These are phyloP conservation scores for Hyaena hyaena DNA, from an alignment of 2,113 vertebrate genomes.

Conservation along the genomic window DNA sequence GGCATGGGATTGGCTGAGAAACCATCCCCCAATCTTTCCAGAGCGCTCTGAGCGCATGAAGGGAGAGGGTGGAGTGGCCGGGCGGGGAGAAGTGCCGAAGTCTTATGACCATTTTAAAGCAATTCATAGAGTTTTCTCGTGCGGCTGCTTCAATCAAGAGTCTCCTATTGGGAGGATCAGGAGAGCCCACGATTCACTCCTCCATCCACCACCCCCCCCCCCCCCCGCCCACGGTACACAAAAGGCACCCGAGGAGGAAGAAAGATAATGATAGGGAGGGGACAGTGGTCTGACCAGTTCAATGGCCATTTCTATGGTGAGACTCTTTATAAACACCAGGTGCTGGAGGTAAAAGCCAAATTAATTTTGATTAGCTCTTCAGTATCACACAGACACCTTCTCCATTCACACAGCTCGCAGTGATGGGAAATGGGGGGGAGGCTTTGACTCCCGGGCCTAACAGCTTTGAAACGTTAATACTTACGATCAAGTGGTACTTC, in stretches of 20 bases:
- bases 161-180: background rate
- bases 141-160: background rate
- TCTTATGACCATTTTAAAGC: background rate
- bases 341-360: constrained; percentile 68
- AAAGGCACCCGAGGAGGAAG: background rate
- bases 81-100: fast-evolving
- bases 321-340: constrained; percentile 66
- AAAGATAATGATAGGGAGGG: background rate
- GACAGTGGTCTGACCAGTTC: background rate
- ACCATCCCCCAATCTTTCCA: background rate
- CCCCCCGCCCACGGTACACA: background rate
- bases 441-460: constrained; percentile 29
- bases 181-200: background rate
- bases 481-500: constrained; percentile 98
- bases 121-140: background rate
- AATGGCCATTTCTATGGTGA: constrained; percentile 10
- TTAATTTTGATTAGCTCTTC: constrained; percentile 66
- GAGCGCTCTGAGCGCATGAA: background rate
- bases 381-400: constrained; percentile 47
- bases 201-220: background rate
- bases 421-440: background rate
- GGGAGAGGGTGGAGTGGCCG: background rate
- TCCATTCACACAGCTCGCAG: background rate
- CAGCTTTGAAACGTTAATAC: constrained; percentile 81
- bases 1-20: background rate